Base-by-base conservation (phyloP, 1,140 invertebrate species). In the Megalopta genalis region DNA sequence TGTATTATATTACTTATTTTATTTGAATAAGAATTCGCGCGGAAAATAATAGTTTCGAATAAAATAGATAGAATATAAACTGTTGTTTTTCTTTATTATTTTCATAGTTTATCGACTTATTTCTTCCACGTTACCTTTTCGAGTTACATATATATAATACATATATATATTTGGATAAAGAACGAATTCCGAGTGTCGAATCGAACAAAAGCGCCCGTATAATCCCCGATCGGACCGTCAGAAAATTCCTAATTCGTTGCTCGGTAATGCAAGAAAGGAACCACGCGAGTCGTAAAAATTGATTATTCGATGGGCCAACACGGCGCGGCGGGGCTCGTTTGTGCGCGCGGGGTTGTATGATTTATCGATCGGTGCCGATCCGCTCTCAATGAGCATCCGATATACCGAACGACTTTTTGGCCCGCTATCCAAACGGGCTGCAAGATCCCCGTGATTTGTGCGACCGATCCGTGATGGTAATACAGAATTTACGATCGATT, bases 401-500 rank as follows among this genome's bases (percentile, higher is more conserved):
- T 77, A 77, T 52, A 23, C 42, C 59, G 42, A 46, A 77, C 77
- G 64, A 75, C 64, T 80, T 80, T 80, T 80, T 80, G 77, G 62
- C 27, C 27, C 60, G 25, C 49, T 65, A 73, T 65, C 77, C 49
- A 42, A 63, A 54, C 60, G 77, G 69, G 65, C 77, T 14, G 68
- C n/a, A 59, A 70, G 79, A 69, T 72, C 60, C 60, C 27, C 39
- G 68, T 80, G 77, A 80, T 75, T 80, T 80, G 77, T 80, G 77
- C 62, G 77, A 66, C 60, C 67, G 57, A 77, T 73, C 27, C 73
- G 66, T 59, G 78, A 80, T 81, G 60, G 67, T 81, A 76, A 75
- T 77, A 60, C 77, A 54, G 81, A 68, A 80, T 75, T 66, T 65
- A 57, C 77, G 69, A 79, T 80, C 75, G 64, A 78, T 73, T 74